Evolutionary conservation across 2,797 vertebrate genomes (phyloP).

Genomic region (Brachymystax lenok): DNA sequence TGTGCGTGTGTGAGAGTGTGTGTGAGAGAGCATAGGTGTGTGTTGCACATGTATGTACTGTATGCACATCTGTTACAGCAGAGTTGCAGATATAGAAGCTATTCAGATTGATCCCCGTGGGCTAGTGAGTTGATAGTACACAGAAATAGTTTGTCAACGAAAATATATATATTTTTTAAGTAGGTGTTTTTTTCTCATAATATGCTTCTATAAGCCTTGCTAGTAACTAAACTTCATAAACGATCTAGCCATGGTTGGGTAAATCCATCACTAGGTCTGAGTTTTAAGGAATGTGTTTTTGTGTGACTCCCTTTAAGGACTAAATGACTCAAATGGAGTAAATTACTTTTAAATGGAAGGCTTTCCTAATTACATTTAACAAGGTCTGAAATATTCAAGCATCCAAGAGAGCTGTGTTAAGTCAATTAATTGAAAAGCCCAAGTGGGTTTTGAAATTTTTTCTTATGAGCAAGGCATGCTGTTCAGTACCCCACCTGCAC

Average conservation of each 20-base stretch:
- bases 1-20: neutral
- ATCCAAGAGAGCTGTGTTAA: constrained; percentile 25
- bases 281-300: constrained; percentile 19
- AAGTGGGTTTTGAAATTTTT: constrained; percentile 18
- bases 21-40: neutral
- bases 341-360: too few relatives aligned
- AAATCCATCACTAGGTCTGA: neutral
- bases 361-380: constrained; percentile 43
- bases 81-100: neutral
- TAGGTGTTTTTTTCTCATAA: neutral
- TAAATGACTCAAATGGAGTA: too few relatives aligned
- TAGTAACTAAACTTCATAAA: neutral
- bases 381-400: constrained; percentile 40
- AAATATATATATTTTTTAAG: neutral
- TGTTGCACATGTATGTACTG: neutral
- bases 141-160: neutral
- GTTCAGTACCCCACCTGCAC: constrained; percentile 20
- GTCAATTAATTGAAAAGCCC: constrained; percentile 26
- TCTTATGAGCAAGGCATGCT: constrained; percentile 8
- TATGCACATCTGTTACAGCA: neutral
- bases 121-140: too few relatives aligned
- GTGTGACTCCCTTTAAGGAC: constrained; percentile 19
- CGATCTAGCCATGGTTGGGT: neutral
- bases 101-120: too few relatives aligned
- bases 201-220: neutral